phyloP scores from a whole-genome alignment of 2,113 vertebrate genomes.

The Capra hircus region DNA sequence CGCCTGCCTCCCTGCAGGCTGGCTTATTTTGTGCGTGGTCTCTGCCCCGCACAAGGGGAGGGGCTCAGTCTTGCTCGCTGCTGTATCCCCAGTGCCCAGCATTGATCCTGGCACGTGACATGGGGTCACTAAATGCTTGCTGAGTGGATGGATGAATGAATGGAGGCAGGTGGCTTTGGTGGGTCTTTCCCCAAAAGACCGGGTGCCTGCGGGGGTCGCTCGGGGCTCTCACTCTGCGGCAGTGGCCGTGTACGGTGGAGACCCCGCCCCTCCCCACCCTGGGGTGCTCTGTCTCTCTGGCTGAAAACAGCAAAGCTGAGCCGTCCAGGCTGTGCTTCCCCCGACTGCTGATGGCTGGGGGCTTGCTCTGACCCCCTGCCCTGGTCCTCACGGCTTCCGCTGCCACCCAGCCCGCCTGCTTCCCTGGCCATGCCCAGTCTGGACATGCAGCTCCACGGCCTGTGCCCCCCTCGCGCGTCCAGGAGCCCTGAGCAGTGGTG shows the following conservation, averaged over 20 bases:
- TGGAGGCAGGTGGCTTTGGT: neutral
- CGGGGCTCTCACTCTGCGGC: neutral
- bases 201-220: too few relatives aligned
- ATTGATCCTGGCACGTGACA: neutral
- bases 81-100: neutral
- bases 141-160: too few relatives aligned
- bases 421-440: fast-evolving
- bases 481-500: fast-evolving
- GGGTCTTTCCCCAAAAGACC: neutral
- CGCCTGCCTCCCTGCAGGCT: fast-evolving
- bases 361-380: neutral
- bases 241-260: fast-evolving
- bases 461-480: fast-evolving
- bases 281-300: neutral
- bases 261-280: neutral
- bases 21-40: neutral
- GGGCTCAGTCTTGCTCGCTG: neutral
- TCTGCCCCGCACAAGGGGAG: neutral
- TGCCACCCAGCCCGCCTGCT: neutral
- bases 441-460: neutral
- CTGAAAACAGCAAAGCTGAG: fast-evolving
- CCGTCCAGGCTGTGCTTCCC: fast-evolving
- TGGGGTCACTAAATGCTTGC: too few relatives aligned
- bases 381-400: too few relatives aligned
- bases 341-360: neutral